These are phyloP conservation scores for Mus spicilegus DNA, from an alignment of 2,113 vertebrate species.

Conservation along the genomic window DNA sequence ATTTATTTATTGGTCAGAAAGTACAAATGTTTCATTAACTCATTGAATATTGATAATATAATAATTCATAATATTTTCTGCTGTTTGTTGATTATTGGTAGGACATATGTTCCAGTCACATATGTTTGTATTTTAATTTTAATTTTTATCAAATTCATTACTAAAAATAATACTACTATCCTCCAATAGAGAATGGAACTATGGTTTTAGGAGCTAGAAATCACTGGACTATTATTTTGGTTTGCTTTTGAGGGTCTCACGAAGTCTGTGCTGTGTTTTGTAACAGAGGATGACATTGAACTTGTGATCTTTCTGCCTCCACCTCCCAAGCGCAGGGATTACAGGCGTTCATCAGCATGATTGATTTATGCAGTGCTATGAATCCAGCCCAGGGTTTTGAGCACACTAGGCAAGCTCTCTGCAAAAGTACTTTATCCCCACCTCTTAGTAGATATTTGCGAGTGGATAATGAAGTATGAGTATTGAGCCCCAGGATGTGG, in stretches of 20 bases:
- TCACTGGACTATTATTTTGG: background rate
- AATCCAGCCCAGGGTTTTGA: background rate
- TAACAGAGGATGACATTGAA: background rate
- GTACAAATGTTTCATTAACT: background rate
- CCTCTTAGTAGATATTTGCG: background rate
- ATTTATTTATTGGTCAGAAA: background rate
- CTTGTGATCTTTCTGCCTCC: background rate
- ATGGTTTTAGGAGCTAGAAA: background rate
- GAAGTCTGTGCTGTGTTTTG: background rate
- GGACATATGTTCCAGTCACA: background rate
- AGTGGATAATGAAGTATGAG: background rate
- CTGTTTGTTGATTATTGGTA: background rate
- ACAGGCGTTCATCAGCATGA: background rate
- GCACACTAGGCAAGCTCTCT: no score
- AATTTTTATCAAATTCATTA: conserved; percentile 35
- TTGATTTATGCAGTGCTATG: background rate
- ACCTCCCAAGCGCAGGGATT: background rate
- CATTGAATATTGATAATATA: background rate
- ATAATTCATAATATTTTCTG: background rate
- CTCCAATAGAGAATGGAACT: background rate
- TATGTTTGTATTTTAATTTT: background rate
- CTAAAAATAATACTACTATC: background rate
- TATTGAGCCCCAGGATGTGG: background rate
- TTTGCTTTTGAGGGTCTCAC: background rate
- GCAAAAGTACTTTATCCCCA: no score